Evolutionary conservation across 2,113 vertebrate genomes (phyloP), one percentile per base, ranked within the genome.

Genomic region (Carlito syrichta): DNA sequence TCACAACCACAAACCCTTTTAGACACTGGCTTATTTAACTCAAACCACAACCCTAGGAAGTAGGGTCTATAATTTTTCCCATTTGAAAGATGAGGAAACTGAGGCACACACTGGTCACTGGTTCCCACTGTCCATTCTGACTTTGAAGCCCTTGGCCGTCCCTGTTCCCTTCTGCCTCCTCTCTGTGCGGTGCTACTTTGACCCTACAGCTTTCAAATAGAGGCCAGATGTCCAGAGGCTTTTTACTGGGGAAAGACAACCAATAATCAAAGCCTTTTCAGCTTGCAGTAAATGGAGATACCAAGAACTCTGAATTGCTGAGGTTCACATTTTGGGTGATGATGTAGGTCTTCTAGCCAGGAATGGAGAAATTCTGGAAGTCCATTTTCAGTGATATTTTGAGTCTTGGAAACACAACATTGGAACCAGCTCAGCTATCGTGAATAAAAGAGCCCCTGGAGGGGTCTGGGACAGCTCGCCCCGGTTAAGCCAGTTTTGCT

Each of bases 111-210:
- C 2, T 0, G 40, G 27, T 66, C 38, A 12, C 68, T 25, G 62
- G 45, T 74, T 82, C 52, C 19, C 0, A n/a, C 32, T 17, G 35
- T n/a, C 30, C 8, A 0, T 68, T 66, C 54, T 62, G 54, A 52
- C 74, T 1, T 12, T 3, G 30, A 10, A n/a, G 6, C 16, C n/a
- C 83, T 83, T 16, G 32, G 27, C 60, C 32, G 35, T 40, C 12
- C 9, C 38, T 0, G 3, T 25, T 48, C 78, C 58, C 48, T 16
- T 23, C n/a, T 4, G 12, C 20, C 19, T 13, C 32, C 1, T 45
- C 27, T 20, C 13, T 20, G 19, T 16, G 43, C 32, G 5, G 0
- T 1, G 19, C 3, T 8, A 0, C 20, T 43, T 62, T 7, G 35
- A 35, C 25, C 85, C 23, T 32, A 16, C 20, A 32, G 27, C 38